Evolutionary conservation across 2,888 invertebrate genomes (phyloP).

Genomic region (Byasa hedistus): DNA sequence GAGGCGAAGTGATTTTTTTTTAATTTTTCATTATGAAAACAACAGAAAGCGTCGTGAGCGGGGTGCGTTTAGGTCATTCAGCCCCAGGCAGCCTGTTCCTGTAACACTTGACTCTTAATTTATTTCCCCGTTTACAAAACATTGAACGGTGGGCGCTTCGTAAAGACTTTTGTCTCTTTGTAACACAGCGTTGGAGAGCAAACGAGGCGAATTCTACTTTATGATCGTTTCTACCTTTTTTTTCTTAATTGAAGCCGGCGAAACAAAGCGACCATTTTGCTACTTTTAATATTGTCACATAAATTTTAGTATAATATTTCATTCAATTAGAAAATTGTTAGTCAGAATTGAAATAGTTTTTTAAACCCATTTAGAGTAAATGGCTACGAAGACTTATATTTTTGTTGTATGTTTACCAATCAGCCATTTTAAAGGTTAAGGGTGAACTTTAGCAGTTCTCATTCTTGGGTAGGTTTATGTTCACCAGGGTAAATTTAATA

Average conservation of each 20-base stretch:
- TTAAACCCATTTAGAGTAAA: too few relatives aligned
- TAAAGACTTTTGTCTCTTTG: slow-evolving; percentile 26
- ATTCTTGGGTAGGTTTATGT: too few relatives aligned
- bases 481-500: too few relatives aligned
- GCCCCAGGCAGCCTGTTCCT: slow-evolving; percentile 19
- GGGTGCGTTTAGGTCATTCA: neutral
- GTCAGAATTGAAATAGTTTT: too few relatives aligned
- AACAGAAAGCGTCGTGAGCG: slow-evolving; percentile 9
- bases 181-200: slow-evolving; percentile 26
- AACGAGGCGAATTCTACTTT: slow-evolving; percentile 30
- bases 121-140: slow-evolving; percentile 33
- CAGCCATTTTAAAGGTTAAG: too few relatives aligned
- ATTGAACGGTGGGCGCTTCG: slow-evolving; percentile 22
- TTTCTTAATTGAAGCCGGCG: slow-evolving; percentile 17
- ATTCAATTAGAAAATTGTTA: neutral
- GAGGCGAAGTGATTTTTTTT: neutral
- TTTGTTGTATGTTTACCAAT: too few relatives aligned
- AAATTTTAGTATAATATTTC: neutral
- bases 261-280: neutral
- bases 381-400: too few relatives aligned
- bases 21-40: slow-evolving; percentile 9
- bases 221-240: slow-evolving; percentile 11
- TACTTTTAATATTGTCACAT: slow-evolving; percentile 2
- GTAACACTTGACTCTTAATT: slow-evolving; percentile 32
- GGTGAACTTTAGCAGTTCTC: too few relatives aligned